phyloP scores from a whole-genome alignment of 2,113 vertebrate species.

The Oncorhynchus mykiss region DNA sequence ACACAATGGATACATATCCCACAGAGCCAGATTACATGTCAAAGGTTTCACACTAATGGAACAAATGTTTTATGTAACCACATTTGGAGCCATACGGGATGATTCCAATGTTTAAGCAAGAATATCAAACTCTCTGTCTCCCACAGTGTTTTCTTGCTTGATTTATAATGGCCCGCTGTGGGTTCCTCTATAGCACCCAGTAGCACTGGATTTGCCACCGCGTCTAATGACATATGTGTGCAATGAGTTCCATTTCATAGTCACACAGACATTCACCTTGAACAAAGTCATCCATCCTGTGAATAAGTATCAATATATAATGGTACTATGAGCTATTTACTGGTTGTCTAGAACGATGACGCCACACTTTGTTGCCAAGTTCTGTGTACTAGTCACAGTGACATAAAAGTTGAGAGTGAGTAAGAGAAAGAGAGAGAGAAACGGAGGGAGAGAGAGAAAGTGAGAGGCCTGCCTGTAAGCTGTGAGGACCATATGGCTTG shows the following conservation, averaged over 20 bases:
- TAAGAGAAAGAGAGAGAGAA: no score
- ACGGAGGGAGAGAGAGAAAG: no score
- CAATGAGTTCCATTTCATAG: not conserved
- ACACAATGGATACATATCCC: no score
- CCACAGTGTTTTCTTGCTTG: not conserved
- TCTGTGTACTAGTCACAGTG: not conserved
- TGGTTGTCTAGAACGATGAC: not conserved
- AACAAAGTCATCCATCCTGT: not conserved
- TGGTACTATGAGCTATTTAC: not conserved
- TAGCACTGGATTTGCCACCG: not conserved
- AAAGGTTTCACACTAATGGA: no score
- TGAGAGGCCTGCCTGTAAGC: no score
- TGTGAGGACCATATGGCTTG: not conserved
- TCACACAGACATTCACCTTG: conserved; percentile 13
- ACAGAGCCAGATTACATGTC: no score
- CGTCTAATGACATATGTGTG: conserved; percentile 2
- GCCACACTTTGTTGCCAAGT: not conserved
- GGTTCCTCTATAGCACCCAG: not conserved
- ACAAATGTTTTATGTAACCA: no score
- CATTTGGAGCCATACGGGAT: no score
- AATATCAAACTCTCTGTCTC: not conserved
- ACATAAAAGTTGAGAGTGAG: no score
- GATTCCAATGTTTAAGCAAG: no score
- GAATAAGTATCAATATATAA: not conserved
- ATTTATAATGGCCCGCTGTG: not conserved